Base-by-base conservation (phyloP, 2,797 vertebrate genomes). In the Basileuterus tristriatus region DNA sequence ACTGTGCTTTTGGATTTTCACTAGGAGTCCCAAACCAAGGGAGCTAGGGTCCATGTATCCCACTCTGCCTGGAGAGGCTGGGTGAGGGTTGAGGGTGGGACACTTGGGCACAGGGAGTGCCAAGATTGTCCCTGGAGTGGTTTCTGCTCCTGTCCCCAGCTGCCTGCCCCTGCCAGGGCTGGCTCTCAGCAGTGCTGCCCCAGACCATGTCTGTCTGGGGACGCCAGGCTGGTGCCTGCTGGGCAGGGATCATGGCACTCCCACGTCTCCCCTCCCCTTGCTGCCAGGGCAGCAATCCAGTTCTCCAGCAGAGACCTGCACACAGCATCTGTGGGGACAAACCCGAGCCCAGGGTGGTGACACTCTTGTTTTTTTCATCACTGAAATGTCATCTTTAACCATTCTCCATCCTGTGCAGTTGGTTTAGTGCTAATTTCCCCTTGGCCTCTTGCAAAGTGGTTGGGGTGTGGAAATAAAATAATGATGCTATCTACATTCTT, bases 191-290 rank as follows among this genome's bases (percentile, higher is more conserved):
- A 68, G 37, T 7, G 0, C 34, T 6, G 0, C n/a, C 24, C 16
- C 0, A 2, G 39, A 17, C 63, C 0, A 0, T 15, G n/a, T 21
- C 69, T 12, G 0, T 4, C 30, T 23, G 21, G 59, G 49, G 17
- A 59, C 19, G 13, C 22, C 53, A 49, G 68, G 63, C 32, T 32
- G 60, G 18, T 4, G 3, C 21, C 41, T 52, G 58, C 74, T 74
- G 4, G 1, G 64, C 49, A 64, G 23, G 1, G 27, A 9, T 50
- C 46, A 5, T 21, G 5, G 47, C 68, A 76, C 4, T 15, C 17
- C 50, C 20, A 4, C 1, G 0, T 17, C 46, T 47, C 41, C 58
- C 41, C 32, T 60, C 69, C 50, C 55, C 72, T 52, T 41, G 46
- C 44, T 71, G 53, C n/a, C 2, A 65, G 39, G 55, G 23, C 39